These are phyloP conservation scores for Peromyscus eremicus DNA, from an alignment of 2,797 vertebrate genomes.

Conservation along the genomic window DNA sequence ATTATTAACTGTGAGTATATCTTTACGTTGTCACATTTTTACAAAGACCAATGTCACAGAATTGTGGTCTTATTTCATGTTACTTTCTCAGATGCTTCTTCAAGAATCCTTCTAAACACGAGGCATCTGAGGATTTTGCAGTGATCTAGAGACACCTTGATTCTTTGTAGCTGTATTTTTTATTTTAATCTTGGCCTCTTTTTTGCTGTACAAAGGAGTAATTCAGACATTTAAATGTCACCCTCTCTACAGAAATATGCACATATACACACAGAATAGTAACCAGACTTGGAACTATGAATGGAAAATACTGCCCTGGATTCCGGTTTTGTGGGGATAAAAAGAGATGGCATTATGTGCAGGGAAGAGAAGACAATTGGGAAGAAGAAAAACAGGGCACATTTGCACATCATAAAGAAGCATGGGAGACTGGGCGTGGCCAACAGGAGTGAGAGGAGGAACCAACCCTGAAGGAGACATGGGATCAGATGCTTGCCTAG, in stretches of 20 bases:
- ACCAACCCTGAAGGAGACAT: neutral
- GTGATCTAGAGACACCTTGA: neutral
- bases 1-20: neutral
- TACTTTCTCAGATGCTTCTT: neutral
- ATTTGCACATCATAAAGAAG: neutral
- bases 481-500: neutral
- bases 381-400: neutral
- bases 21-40: neutral
- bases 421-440: neutral
- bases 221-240: neutral
- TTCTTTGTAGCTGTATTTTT: neutral
- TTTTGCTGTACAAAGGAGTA: conserved; percentile 21
- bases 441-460: neutral
- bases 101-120: neutral
- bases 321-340: conserved; percentile 46
- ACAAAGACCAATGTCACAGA: neutral
- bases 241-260: conserved; percentile 11
- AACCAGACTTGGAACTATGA: conserved; percentile 32
- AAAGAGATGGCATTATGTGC: neutral
- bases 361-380: neutral
- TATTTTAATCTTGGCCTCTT: neutral
- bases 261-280: neutral
- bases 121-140: neutral
- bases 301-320: conserved; percentile 36
- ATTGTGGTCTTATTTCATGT: conserved; percentile 20